Base-by-base conservation (phyloP, 2,113 vertebrate genomes). In the Erpornis zantholeuca region DNA sequence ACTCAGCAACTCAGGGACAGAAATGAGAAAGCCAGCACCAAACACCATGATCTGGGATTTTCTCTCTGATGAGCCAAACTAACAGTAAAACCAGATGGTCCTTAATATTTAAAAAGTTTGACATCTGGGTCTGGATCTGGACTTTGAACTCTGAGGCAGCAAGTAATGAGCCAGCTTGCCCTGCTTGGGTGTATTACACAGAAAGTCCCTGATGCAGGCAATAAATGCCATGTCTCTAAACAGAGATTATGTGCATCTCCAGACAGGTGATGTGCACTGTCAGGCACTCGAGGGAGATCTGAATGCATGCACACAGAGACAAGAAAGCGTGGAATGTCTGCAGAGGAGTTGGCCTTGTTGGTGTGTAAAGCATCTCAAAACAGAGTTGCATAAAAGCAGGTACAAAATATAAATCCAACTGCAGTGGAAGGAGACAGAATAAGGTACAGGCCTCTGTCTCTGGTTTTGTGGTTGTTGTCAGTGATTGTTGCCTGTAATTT, bases 81-180 rank as follows among this genome's bases (percentile, higher is more conserved):
- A 79, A 38, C 78, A 54, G n/a, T 54, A 78, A 91, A 76, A 76
- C 47, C 59, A 94, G 71, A 70, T 80, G 78, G 71, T 70, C 44
- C 29, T n/a, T 56, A 78, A 88, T 72, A 88, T 92, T 77, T 72
- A 59, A 78, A 16, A 82, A 68, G 13, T 60, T 69, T 23, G 15
- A 47, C 12, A 22, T 77, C 52, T 73, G 56, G 23, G 21, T 84
- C 38, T 69, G 47, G 14, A 66, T 36, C 45, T 95, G 81, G 83
- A 70, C 70, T 80, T 73, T 56, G 78, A 91, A 52, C 75, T 79
- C 33, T 33, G 38, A 68, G 38, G 35, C 35, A 38, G 15, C 23
- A 57, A 77, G 38, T 71, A 45, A 75, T 68, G 61, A 65, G 54
- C 61, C 35, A 95, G 38, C 71, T 91, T 89, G 63, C 64, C 20